Evolutionary conservation across 2,113 vertebrate species (phyloP), one percentile per base, ranked within the genome.

Genomic region (Lophochroa leadbeateri): DNA sequence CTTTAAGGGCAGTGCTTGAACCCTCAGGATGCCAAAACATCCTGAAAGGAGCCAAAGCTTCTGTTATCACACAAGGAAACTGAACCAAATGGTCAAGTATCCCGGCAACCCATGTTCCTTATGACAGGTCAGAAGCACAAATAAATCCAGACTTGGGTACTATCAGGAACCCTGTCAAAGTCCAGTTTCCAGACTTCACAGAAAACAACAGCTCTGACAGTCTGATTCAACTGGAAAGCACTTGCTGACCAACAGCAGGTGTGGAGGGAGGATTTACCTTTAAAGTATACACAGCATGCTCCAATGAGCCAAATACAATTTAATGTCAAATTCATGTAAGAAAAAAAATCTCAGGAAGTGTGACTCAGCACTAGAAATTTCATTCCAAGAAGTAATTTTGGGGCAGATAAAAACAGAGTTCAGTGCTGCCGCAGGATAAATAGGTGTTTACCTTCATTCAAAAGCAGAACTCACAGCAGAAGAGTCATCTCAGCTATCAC

Each of bases 51-150:
- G 53, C 31, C 63, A 70, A 28, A 13, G 2, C 9, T 50, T 49
- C 37, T 43, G 12, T 20, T 60, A 31, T 37, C 39, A 49, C 27
- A 9, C 21, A 37, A 47, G 70, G 35, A 60, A 60, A 43, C 11
- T 3, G 28, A 81, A 70, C 7, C 0, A 0, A 82, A 31, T 2
- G 4, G 27, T 37, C n/a, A 21, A 25, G 33, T 17, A 65, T 6
- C 33, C 53, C 1, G 0, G 15, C 25, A 82, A 11, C 46, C 44
- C 0, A 0, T 1, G 0, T 5, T 68, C 24, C 5, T 13, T 50
- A 41, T 4, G 21, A 33, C 9, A 83, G 24, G 16, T 17, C 39
- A 60, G 43, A 37, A 64, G 57, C 68, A 44, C 12, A 50, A 50
- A 15, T 6, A 13, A 46, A 69, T 20, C 55, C 44, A 60, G 25